Evolutionary conservation across 2,888 invertebrate genomes (phyloP), one percentile per base, ranked within the genome.

Genomic region (Eupithecia inturbata): DNA sequence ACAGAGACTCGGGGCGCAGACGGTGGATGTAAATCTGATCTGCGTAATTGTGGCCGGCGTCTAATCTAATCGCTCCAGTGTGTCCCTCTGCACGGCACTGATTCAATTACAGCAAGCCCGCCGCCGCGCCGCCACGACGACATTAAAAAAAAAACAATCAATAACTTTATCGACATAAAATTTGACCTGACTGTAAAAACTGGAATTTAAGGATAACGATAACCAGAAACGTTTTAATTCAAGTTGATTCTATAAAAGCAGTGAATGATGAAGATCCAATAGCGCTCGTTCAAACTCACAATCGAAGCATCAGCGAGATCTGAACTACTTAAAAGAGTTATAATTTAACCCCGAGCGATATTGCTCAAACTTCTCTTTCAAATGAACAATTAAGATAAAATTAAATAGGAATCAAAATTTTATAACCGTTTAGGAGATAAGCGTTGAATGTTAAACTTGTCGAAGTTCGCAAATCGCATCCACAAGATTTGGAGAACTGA

Each of bases 41-140:
- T 91, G 85, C 89, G 92, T 93, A 93, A 93, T 94, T 93, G 93
- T 92, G 93, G 93, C 86, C 90, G 90, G 87, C 91, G 89, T 91
- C 91, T 93, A 93, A 93, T 93, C 91, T 92, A 92, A 93, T 94
- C 90, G 87, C 83, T 84, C 77, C 88, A 89, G 87, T 88, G 88
- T 89, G 92, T 91, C 92, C 12, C 26, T 57, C 57, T 53, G 22
- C 89, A 87, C 85, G 85, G 83, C 87, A 85, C 90, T 91, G 89
- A 93, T 93, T 92, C 85, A 92, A 92, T 94, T 92, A 93, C 86
- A 85, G 86, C 84, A 84, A 80, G 70, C 70, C 86, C 81, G 33
- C 68, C 69, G 71, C 77, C 76, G 75, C 69, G 71, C 77, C 76
- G 75, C 78, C 80, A 70, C 77, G 80, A 45, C 76, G 78, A 68